A percentile compares a stretch with the other conserved stretches of the same genome.
Evolutionary conservation across 2,113 vertebrate species (phyloP).

Genomic region (Pomatostomus ruficeps): DNA sequence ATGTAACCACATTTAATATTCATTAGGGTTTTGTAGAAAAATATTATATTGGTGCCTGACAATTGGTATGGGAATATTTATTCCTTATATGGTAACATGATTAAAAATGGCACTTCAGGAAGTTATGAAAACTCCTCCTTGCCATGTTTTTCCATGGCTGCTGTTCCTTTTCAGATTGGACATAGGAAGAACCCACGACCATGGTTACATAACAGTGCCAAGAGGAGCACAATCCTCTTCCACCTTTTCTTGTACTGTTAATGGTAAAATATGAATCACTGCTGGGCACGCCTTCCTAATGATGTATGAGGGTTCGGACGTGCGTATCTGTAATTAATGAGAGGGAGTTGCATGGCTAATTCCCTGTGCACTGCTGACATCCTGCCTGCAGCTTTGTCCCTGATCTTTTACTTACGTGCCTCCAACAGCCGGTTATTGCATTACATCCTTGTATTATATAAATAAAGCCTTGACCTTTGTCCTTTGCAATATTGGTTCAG

Average conservation of each 20-base stretch:
- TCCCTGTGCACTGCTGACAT: conserved; percentile 35
- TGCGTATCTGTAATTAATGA: conserved; percentile 8
- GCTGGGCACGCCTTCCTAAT: background rate
- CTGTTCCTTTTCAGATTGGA: background rate
- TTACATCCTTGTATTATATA: conserved; percentile 57
- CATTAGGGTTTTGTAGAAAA: background rate
- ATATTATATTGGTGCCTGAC: background rate
- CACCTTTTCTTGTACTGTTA: background rate
- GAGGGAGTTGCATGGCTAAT: conserved; percentile 33
- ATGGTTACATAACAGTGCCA: background rate
- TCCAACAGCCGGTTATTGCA: conserved; percentile 49
- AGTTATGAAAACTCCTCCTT: background rate
- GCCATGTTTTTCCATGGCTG: background rate
- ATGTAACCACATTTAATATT: background rate
- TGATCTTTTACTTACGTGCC: background rate
- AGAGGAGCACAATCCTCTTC: background rate
- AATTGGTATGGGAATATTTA: background rate
- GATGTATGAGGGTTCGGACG: background rate
- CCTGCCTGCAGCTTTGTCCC: conserved; percentile 54
- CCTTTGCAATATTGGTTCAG: background rate
- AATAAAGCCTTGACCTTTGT: conserved; percentile 45
- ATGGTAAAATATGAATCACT: conserved; percentile 5
- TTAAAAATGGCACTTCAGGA: background rate
- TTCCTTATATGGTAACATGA: background rate
- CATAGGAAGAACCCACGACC: background rate